Evolutionary conservation across 2,797 vertebrate genomes (phyloP), one percentile per base, ranked within the genome.

Genomic region (Sebastes trivittatus): DNA sequence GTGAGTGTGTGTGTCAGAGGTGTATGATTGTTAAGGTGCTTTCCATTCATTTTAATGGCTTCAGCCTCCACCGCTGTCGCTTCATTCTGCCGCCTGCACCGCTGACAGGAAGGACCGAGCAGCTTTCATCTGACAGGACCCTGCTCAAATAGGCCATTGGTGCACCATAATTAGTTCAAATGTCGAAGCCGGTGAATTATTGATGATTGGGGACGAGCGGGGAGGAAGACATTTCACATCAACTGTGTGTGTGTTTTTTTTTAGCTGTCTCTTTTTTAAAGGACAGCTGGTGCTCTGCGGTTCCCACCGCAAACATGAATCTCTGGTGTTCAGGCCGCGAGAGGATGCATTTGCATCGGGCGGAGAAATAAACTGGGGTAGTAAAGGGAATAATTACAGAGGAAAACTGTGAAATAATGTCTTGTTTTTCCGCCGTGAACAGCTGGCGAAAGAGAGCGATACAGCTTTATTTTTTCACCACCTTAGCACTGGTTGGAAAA

Each of bases 91-190:
- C 55, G 77, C 77, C 75, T 88, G 78, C 72, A 64, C 76, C 20
- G 46, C 87, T 88, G 89, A 88, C 87, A 88, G 90, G 82, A 77
- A 89, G 87, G 81, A 74, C 85, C 77, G 14, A 5, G 74, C 76
- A 46, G 87, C 92, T 91, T 89, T 90, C 88, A 85, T 91, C 58
- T 92, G 90, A 93, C 90, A 90, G 90, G 88, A 89, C 88, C 89
- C 87, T 54, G 84, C 92, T 89, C 92, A 95, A 96, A 94, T 93
- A 91, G 95, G 95, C 93, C 95, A 94, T 88, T 85, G 91, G 85
- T 88, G 92, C 91, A 78, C 94, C 90, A 87, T 95, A 95, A 96
- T 96, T 96, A 95, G 94, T 93, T 96, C 93, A 95, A 94, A 95
- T 93, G 92, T 94, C 92, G 88, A 92, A 86, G 85, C 67, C 70